Base-by-base conservation (phyloP, 1,140 invertebrate species). In the Scaptodrosophila lebanonensis region DNA sequence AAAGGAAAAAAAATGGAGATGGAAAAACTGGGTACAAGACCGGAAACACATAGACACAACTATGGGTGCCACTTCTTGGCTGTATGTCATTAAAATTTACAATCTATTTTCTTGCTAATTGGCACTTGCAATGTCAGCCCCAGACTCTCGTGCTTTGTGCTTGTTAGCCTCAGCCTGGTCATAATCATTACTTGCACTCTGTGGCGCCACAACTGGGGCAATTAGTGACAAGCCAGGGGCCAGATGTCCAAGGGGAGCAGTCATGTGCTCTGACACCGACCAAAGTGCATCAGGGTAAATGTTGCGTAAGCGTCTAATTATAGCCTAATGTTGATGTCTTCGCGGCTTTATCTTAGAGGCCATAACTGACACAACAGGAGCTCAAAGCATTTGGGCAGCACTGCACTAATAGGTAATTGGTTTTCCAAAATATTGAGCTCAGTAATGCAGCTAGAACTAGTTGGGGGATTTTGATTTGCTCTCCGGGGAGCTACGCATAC, bases 31-130 rank as follows among this genome's bases (percentile, higher is more conserved):
- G 36, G 36, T 48, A 57, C 47, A 22, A 4, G 11, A 5, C 25
- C 25, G 13, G n/a, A 42, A 18, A 29, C 18, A 49, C 20, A 17
- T 27, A 61, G 48, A 67, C 48, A 54, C 43, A 61, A 61, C 56
- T 67, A 48, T 58, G 48, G 17, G 22, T 20, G 35, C 27, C 42
- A 33, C 47, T 47, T 62, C 32, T 13, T 15, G 38, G 8, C 7
- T 82, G 51, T 70, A 66, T 67, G 70, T 75, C 75, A 83, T 82
- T 82, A 83, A 70, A 82, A 82, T 83, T 65, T 82, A 71, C 70
- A 83, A 82, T 83, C 70, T 82, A 82, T 75, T 82, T 82, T 82
- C 76, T 83, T 82, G 50, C 76, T 82, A 82, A 82, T 82, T 82
- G 76, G 76, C 75, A 82, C 75, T 82, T 82, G 73, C 73, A 61